phyloP scores from a whole-genome alignment of 2,888 invertebrate species.

The Meghimatium bilineatum region DNA sequence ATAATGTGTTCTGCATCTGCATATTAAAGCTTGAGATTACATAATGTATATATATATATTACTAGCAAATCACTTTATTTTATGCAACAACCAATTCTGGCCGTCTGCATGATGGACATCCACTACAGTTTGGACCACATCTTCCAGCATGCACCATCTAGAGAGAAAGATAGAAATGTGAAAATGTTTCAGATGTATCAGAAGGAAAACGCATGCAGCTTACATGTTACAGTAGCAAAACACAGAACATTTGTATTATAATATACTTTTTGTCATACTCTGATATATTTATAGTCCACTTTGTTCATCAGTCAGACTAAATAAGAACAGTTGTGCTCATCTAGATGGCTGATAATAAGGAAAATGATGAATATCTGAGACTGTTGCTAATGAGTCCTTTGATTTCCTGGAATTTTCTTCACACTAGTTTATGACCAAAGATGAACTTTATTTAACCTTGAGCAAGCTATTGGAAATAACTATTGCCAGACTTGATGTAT shows the following conservation, averaged over 20 bases:
- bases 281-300: too few species aligned
- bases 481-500: too few species aligned
- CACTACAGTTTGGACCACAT: slow-evolving; percentile 18
- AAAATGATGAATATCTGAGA: too few species aligned
- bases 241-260: neutral
- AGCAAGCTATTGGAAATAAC: too few species aligned
- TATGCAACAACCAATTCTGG: neutral
- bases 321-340: too few species aligned
- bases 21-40: neutral
- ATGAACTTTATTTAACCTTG: too few species aligned
- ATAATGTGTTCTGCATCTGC: neutral
- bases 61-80: neutral
- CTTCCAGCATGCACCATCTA: neutral
- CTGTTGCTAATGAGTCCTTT: too few species aligned
- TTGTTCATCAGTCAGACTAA: too few species aligned
- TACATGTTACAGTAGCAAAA: neutral
- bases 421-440: too few species aligned
- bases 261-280: too few species aligned
- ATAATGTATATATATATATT: neutral
- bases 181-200: neutral
- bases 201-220: neutral
- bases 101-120: neutral
- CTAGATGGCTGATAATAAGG: too few species aligned
- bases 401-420: too few species aligned
- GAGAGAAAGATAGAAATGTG: neutral